Conservation (phyloP, 2,888 invertebrate genomes). For the Melinaea menophilus region DNA sequence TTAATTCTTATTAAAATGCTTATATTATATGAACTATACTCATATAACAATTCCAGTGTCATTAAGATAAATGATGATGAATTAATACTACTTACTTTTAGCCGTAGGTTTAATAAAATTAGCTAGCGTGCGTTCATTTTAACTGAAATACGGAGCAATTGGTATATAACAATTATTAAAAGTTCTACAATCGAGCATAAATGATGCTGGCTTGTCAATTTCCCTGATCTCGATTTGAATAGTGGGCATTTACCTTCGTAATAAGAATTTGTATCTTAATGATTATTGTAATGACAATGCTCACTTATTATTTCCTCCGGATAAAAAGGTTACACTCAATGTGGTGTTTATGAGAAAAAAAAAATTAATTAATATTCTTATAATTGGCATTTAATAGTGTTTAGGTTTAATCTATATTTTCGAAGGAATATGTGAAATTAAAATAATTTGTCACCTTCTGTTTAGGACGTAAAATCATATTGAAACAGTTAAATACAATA, state of each 20-base stretch:
- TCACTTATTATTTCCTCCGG: slow-evolving; percentile 16
- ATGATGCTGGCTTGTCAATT: slow-evolving; percentile 56
- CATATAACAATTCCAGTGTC: not conserved
- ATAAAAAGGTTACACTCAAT: not conserved
- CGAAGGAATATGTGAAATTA: too few relatives aligned
- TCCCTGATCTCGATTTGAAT: slow-evolving; percentile 55
- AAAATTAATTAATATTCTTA: too few relatives aligned
- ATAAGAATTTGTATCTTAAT: slow-evolving; percentile 55
- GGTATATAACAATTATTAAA: slow-evolving; percentile 54
- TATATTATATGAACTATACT: slow-evolving; percentile 10
- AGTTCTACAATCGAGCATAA: slow-evolving; percentile 60
- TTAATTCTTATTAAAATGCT: too few relatives aligned
- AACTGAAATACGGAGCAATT: slow-evolving; percentile 39
- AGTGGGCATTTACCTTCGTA: slow-evolving; percentile 55
- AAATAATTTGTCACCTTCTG: too few relatives aligned
- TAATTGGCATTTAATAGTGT: too few relatives aligned
- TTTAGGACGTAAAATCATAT: too few relatives aligned
- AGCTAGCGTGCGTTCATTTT: slow-evolving; percentile 14
- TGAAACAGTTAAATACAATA: too few relatives aligned
- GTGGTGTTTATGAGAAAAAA: not conserved
- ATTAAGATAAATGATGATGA: too few relatives aligned
- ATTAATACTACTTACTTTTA: too few relatives aligned
- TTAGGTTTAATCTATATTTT: too few relatives aligned
- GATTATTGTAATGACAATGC: slow-evolving; percentile 51
- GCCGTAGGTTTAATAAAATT: not conserved